phyloP scores from a whole-genome alignment of 2,113 vertebrate species.

The Notothenia coriiceps region DNA sequence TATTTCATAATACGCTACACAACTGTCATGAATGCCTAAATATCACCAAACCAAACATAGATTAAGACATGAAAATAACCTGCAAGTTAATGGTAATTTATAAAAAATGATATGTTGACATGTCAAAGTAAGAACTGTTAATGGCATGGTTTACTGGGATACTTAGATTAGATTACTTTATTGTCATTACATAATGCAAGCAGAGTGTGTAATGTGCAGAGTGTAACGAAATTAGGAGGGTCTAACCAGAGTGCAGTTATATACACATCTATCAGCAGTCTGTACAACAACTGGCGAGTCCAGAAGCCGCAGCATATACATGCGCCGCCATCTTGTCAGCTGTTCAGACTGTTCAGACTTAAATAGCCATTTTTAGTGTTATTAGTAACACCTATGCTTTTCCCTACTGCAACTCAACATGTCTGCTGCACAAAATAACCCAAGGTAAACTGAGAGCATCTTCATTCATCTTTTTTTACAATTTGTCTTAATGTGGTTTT shows the following conservation, averaged over 20 bases:
- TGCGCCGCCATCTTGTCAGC: no score
- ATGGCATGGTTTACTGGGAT: background rate
- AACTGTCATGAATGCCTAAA: no score
- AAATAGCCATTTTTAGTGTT: background rate
- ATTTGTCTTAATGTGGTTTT: background rate
- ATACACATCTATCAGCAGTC: no score
- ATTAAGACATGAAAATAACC: background rate
- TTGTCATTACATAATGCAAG: no score
- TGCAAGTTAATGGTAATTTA: background rate
- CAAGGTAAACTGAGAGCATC: background rate
- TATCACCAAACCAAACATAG: background rate
- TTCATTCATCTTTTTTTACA: background rate
- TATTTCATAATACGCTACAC: background rate
- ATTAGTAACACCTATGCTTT: background rate
- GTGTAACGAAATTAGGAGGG: no score
- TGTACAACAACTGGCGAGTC: no score
- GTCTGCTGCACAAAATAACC: background rate
- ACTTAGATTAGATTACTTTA: no score
- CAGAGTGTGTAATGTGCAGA: no score
- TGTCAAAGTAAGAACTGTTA: background rate
- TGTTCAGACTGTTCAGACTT: background rate
- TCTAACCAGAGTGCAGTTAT: no score
- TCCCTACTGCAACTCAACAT: background rate
- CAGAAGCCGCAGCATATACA: no score
- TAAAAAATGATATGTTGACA: background rate